phyloP scores from a whole-genome alignment of 2,113 vertebrate genomes.

The Anser cygnoides region DNA sequence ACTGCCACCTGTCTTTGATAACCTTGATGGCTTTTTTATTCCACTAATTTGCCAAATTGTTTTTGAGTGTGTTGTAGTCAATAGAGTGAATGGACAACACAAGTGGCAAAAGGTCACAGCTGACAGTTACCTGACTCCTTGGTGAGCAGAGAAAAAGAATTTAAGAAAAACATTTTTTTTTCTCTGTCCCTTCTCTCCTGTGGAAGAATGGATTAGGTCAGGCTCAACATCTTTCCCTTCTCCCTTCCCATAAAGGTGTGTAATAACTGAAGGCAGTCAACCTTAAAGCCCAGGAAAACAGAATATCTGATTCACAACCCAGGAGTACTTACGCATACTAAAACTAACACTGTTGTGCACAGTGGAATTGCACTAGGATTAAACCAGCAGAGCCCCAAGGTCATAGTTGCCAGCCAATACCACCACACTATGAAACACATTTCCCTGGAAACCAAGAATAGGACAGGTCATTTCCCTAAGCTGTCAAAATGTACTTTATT shows the following conservation, averaged over 20 bases:
- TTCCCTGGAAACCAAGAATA: conserved; percentile 28
- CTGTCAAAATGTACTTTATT: conserved; percentile 43
- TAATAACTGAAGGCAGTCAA: conserved; percentile 33
- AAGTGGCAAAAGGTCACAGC: neutral
- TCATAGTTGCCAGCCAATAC: neutral
- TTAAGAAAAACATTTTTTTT: neutral
- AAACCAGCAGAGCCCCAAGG: conserved; percentile 18
- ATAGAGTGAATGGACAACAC: neutral
- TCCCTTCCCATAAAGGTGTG: neutral
- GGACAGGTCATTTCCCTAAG: conserved; percentile 9
- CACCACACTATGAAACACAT: conserved; percentile 12
- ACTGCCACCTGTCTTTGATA: neutral
- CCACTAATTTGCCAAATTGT: neutral
- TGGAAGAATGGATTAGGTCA: conserved; percentile 22
- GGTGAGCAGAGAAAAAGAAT: neutral
- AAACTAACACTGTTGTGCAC: neutral
- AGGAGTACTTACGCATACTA: conserved; percentile 3
- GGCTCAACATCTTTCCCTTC: neutral
- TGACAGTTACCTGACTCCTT: neutral
- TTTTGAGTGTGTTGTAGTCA: neutral
- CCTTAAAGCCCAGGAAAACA: conserved; percentile 11
- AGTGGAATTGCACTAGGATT: neutral
- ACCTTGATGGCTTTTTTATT: neutral
- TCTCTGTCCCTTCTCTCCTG: neutral
- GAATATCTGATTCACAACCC: neutral